Conservation (phyloP, 2,888 invertebrate species). For the Tuta absoluta region DNA sequence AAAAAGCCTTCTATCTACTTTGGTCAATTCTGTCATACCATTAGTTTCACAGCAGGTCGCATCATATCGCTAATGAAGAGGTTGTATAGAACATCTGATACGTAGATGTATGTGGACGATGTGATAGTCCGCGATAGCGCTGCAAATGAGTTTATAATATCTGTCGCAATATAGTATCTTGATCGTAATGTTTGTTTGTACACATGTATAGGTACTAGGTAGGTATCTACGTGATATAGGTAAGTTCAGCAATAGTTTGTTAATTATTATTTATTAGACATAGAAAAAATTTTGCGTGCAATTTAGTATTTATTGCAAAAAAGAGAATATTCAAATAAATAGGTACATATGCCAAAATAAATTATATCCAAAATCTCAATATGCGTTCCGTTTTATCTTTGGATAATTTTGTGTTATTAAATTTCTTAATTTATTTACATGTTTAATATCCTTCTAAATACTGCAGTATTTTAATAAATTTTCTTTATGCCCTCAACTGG, state of each 20-base stretch:
- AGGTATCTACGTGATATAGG: neutral
- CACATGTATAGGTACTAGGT: neutral
- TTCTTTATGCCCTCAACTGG: conserved; percentile 43
- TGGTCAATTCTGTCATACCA: neutral
- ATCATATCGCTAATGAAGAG: neutral
- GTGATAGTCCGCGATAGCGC: conserved; percentile 3
- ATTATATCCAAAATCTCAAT: no score
- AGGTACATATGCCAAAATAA: no score
- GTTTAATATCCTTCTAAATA: neutral
- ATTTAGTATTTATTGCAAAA: no score
- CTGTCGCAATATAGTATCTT: neutral
- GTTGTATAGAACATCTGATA: conserved; percentile 1
- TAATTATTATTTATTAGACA: no score
- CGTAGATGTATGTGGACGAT: neutral
- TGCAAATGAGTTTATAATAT: conserved; percentile 8
- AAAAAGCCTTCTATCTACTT: no score
- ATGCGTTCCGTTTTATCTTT: no score
- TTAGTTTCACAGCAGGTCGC: conserved; percentile 7
- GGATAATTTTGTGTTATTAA: no score
- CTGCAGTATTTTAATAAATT: conserved; percentile 26
- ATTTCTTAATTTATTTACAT: no score
- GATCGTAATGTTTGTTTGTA: neutral
- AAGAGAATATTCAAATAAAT: no score
- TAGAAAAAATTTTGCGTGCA: no score
- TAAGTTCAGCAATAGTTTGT: neutral